Percentiles rank a stretch among this genome's conserved stretches.
These are phyloP conservation scores for Dysdera silvatica DNA, from an alignment of 1,140 invertebrate genomes.

Conservation along the genomic window DNA sequence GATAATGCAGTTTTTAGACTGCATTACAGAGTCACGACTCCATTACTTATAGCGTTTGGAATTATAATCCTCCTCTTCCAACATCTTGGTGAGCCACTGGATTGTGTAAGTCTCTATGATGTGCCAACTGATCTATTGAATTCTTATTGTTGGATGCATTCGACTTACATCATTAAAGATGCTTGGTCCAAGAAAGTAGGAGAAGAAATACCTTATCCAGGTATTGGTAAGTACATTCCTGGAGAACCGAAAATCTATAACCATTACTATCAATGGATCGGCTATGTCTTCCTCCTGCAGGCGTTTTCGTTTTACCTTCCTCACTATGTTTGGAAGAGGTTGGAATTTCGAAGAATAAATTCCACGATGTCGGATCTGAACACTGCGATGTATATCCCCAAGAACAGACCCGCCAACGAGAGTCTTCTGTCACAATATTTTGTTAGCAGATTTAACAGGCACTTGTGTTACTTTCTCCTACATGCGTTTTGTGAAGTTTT, in stretches of 20 bases:
- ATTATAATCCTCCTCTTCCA: constrained; percentile 83
- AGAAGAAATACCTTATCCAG: constrained; percentile 36
- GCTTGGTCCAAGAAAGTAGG: constrained; percentile 34
- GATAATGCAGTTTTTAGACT: constrained; percentile 90
- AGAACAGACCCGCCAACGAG: constrained; percentile 23
- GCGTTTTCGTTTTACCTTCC: constrained; percentile 45
- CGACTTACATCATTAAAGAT: constrained; percentile 56
- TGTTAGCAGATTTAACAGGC: constrained; percentile 33
- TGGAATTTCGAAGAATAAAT: constrained; percentile 54
- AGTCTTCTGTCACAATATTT: constrained; percentile 35
- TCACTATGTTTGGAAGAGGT: constrained; percentile 42
- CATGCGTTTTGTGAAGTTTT: constrained; percentile 55
- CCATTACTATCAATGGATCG: constrained; percentile 48
- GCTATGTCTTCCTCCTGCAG: constrained; percentile 42
- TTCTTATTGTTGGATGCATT: constrained; percentile 86
- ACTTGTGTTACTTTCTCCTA: constrained; percentile 65
- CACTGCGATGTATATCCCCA: constrained; percentile 28
- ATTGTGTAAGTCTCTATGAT: constrained; percentile 77
- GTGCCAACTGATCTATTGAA: constrained; percentile 79
- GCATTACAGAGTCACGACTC: constrained; percentile 88
- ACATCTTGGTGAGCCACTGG: constrained; percentile 89
- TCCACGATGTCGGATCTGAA: constrained; percentile 51
- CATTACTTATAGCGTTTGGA: constrained; percentile 83
- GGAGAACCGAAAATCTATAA: constrained; percentile 35
- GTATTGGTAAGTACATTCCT: constrained; percentile 34